Base-by-base conservation (phyloP, 2,113 vertebrate genomes). In the Meriones unguiculatus region DNA sequence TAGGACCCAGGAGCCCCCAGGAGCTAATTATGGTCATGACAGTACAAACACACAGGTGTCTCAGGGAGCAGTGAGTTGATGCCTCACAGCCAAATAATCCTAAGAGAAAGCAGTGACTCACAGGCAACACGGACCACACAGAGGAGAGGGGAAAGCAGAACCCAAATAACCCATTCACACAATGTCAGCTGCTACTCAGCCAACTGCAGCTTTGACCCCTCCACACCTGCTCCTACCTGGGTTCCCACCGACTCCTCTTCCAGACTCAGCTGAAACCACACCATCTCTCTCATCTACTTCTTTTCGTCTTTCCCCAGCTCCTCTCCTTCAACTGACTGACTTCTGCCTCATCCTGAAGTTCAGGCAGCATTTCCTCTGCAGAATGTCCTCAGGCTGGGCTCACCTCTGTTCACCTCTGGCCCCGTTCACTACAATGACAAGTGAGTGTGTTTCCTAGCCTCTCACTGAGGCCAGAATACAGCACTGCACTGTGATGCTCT, bases 121-220 rank as follows among this genome's bases (percentile, higher is more conserved):
- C 9, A 38, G 64, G 69, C 80, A 84, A 46, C 1, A 2, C 0
- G 28, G 62, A 80, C 89, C 28, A 57, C 54, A 30, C 41, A 38
- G 59, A 3, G 8, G 20, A 8, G 28, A 81, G 90, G 87, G 25
- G 54, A 41, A 82, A 78, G 35, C 4, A 90, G 2, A 30, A 6
- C 24, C 13, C 28, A 46, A 92, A 80, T 1, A 57, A 78, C 14
- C 50, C 30, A 17, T 7, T 32, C 11, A 12, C 0, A 0, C 1
- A 32, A 38, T 15, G 14, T 46, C 54, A 32, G 28, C 62, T 70
- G 41, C 73, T 1, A 64, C 14, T 4, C 3, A 67, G 7, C 7
- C 6, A 18, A 24, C 5, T 38, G 35, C 59, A 50, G 32, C 1
- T 3, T 28, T 50, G 15, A 65, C 15, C 12, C 22, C 62, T 32